Base-by-base conservation (phyloP, 2,113 vertebrate genomes). In the Scophthalmus maximus region DNA sequence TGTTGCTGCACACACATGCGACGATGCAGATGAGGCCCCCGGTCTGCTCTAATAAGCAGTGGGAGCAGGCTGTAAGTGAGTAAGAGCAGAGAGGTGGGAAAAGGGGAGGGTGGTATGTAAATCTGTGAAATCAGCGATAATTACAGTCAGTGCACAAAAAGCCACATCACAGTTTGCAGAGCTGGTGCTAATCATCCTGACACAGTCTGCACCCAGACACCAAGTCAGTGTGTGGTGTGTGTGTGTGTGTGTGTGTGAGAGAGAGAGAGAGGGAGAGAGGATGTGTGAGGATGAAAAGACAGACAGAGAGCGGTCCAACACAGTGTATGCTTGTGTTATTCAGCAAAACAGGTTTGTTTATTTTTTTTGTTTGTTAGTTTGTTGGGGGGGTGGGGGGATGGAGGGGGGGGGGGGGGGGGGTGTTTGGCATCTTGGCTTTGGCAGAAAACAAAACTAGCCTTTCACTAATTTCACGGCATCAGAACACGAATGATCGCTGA, bases 101-200 rank as follows among this genome's bases (percentile, higher is more conserved):
- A 78, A 38, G 85, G 79, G 84, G 89, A 70, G 89, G 89, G 87
- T 42, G 78, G 74, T 81, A 90, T 91, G 90, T 80, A 92, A 92
- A 92, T 92, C 80, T 90, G 91, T 89, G 90, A 92, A 92, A 91
- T 92, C 91, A 90, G 91, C 76, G 90, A 91, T 92, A 92, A 92
- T 92, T 91, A 92, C 91, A 90, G 88, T 64, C 85, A 89, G 88
- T 79, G 88, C 90, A 91, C 89, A 92, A 92, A 92, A 92, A 92
- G 89, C 91, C 91, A 88, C 89, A 92, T 91, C 91, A 91, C 89
- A 91, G 88, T 91, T 91, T 88, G 90, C 89, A 92, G 89, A 87
- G 86, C 89, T 75, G 87, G 90, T 84, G 90, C 89, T 92, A 92
- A 92, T 92, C 91, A 91, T 89, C 89, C 84, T 88, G 81, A 91